phyloP scores from a whole-genome alignment of 2,113 vertebrate species.

The Crotalus tigris region DNA sequence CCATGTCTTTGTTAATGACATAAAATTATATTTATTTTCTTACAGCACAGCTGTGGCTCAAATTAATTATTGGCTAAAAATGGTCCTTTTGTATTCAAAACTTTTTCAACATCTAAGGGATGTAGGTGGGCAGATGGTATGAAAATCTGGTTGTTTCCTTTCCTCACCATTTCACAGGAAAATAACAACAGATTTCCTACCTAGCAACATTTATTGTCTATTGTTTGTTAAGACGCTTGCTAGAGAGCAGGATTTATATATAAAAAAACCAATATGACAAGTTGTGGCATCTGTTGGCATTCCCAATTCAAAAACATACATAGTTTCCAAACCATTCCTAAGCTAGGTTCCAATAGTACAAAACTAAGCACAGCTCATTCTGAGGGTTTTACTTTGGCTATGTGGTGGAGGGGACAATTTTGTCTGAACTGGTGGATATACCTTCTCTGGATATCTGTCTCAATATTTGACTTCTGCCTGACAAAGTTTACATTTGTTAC shows the following conservation, averaged over 20 bases:
- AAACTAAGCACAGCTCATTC: not conserved
- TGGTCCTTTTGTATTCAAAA: not conserved
- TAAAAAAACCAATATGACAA: slow-evolving; percentile 14
- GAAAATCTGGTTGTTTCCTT: not conserved
- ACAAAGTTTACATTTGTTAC: not conserved
- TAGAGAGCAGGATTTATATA: not conserved
- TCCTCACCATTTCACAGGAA: not conserved
- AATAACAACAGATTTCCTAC: not conserved
- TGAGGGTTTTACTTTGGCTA: not conserved
- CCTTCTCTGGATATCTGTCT: not conserved
- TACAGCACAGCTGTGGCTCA: accelerated
- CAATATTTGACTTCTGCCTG: not conserved
- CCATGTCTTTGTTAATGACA: not conserved
- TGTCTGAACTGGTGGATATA: not conserved
- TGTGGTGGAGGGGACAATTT: not conserved
- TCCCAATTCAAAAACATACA: slow-evolving; percentile 5
- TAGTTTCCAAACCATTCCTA: slow-evolving; percentile 16
- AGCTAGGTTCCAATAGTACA: slow-evolving; percentile 23
- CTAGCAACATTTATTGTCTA: slow-evolving; percentile 15
- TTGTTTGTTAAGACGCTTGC: slow-evolving; percentile 10
- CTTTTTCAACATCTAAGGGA: not conserved
- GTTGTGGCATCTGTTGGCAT: not conserved
- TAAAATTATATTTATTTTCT: not conserved
- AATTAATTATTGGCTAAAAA: not conserved
- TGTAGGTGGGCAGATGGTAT: not conserved